phyloP scores from a whole-genome alignment of 2,888 invertebrate species.

The Pammene fasciana region DNA sequence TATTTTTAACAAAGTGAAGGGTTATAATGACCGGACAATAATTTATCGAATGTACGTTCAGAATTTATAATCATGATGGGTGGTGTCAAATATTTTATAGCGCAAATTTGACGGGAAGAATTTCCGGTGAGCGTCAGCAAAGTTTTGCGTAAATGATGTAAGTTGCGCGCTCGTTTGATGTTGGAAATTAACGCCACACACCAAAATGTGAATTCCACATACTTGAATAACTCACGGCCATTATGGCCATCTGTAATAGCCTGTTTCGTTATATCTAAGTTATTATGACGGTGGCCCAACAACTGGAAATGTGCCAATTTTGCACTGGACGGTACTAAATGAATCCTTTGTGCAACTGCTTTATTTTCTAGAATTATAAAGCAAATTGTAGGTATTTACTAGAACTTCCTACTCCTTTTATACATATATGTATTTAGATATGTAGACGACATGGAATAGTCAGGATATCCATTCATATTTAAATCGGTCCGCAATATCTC shows the following conservation, averaged over 20 bases:
- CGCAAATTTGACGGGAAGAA: slow-evolving; percentile 54
- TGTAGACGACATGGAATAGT: slow-evolving; percentile 62
- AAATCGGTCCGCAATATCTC: slow-evolving; percentile 76
- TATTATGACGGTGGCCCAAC: slow-evolving; percentile 27
- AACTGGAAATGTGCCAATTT: slow-evolving; percentile 33
- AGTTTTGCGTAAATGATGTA: slow-evolving; percentile 62
- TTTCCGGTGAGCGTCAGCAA: slow-evolving; percentile 53
- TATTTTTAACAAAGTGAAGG: slow-evolving; percentile 1
- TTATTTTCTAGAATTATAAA: not conserved
- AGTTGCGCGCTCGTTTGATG: slow-evolving; percentile 63
- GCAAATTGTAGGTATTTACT: not conserved
- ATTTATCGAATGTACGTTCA: slow-evolving; percentile 27
- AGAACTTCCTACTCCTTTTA: not conserved
- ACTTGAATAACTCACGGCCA: slow-evolving; percentile 53
- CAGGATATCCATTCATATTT: slow-evolving; percentile 74
- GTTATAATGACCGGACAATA: slow-evolving; percentile 19
- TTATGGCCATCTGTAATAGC: slow-evolving; percentile 48
- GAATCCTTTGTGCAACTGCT: not conserved
- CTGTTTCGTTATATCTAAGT: slow-evolving; percentile 44
- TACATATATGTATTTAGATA: not conserved
- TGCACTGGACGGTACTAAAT: not conserved
- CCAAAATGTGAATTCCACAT: slow-evolving; percentile 60
- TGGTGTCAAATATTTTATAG: slow-evolving; percentile 62
- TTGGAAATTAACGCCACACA: slow-evolving; percentile 60
- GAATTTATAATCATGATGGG: slow-evolving; percentile 50